A percentile compares a stretch with the other conserved stretches of the same genome.
These are phyloP conservation scores for Sebastes vulpes DNA, from an alignment of 2,797 vertebrate species.

Conservation along the genomic window DNA sequence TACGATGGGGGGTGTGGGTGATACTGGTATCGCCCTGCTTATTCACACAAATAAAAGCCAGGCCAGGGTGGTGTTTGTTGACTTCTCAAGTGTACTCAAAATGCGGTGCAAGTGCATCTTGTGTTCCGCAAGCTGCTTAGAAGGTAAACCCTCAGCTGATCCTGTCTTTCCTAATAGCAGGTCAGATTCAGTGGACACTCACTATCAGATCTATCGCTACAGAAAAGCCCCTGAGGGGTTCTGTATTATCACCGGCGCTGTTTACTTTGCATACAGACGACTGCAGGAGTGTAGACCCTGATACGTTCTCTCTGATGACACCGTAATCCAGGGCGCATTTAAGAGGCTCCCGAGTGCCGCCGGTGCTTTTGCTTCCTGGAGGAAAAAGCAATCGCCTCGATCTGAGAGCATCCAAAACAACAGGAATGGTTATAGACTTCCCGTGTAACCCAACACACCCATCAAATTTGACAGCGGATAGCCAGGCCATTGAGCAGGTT, in stretches of 20 bases:
- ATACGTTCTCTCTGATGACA: slow-evolving; percentile 34
- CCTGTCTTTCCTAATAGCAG: slow-evolving; percentile 31
- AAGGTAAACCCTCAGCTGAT: slow-evolving; percentile 26
- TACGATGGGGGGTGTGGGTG: not conserved
- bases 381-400: slow-evolving; percentile 47
- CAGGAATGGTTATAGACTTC: slow-evolving; percentile 38
- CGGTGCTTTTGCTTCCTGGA: slow-evolving; percentile 13
- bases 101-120: not conserved
- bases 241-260: slow-evolving; percentile 25
- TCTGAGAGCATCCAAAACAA: slow-evolving; percentile 50
- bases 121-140: slow-evolving; percentile 14
- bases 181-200: slow-evolving; percentile 34
- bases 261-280: slow-evolving; percentile 64
- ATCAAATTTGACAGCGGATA: slow-evolving; percentile 27
- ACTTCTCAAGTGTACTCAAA: slow-evolving; percentile 20
- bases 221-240: slow-evolving; percentile 25
- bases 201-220: slow-evolving; percentile 35
- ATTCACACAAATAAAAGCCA: slow-evolving; percentile 21
- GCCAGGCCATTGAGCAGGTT: slow-evolving; percentile 24
- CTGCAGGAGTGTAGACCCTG: slow-evolving; percentile 4
- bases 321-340: slow-evolving; percentile 31
- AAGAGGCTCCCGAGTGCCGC: slow-evolving; percentile 40
- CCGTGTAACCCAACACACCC: slow-evolving; percentile 27
- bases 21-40: slow-evolving; percentile 13
- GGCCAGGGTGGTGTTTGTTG: slow-evolving; percentile 1